Base-by-base conservation (phyloP, 2,797 vertebrate genomes). In the Chaenodraco wilsoni region DNA sequence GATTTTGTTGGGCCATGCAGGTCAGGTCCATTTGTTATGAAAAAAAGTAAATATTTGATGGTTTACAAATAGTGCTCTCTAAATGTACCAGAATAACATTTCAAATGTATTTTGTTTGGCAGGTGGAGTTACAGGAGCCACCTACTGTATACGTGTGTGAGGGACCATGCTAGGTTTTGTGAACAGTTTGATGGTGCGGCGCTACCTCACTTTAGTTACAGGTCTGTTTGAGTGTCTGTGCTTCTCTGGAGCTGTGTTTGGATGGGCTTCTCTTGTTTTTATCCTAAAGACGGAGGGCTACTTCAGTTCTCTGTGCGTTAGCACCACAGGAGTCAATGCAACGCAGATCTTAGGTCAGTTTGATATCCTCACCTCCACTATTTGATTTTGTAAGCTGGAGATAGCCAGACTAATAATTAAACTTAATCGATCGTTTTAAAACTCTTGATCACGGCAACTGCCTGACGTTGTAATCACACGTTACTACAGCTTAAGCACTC, bases 211-310 rank as follows among this genome's bases (percentile, higher is more conserved):
- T 0, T 83, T 99, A 11, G 27, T 89, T 13, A 95, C 96, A 0
- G 97, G 98, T 33, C 85, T 98, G 62, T 76, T 98, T 88, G 97
- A 98, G 83, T 97, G 97, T 65, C 92, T 98, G 9, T 95, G 95
- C 82, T 98, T 98, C 1, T 94, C 96, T 0, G 97, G 98, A 0
- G 83, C 93, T 1, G 90, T 97, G 73, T 98, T 97, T 0, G 97
- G 97, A 65, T 99, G 97, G 97, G 93, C 96, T 5, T 97, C 97
- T 0, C 93, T 99, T 5, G 95, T 97, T 49, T 98, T 96, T 1
- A 91, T 98, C 74, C 94, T 99, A 59, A 98, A 98, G 90, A 65
- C 72, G 0, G 94, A 97, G 19, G 71, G 76, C 3, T 98, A 96
- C 90, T 99, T 98, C 67, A 3, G 81, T 56, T 86, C 91, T 2